Conservation (phyloP, 2,113 vertebrate species). For the Dicentrarchus labrax region DNA sequence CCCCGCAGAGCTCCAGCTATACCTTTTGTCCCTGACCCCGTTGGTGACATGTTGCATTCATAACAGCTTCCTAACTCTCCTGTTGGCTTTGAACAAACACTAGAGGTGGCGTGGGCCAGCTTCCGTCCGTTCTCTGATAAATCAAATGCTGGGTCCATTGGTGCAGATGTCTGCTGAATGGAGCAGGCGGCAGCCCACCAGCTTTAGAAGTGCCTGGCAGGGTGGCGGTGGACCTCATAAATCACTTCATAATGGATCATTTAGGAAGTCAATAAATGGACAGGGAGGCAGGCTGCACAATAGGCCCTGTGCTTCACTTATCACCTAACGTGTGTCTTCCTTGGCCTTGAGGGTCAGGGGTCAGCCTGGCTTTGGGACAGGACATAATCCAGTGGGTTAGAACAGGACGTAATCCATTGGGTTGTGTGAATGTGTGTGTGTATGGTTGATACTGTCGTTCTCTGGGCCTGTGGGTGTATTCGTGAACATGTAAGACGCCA, state of each 20-base stretch:
- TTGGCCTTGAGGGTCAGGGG: slow-evolving; percentile 70
- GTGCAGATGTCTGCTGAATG: slow-evolving; percentile 76
- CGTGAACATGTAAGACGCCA: slow-evolving; percentile 1
- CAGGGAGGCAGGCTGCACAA: slow-evolving; percentile 67
- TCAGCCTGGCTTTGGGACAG: slow-evolving; percentile 65
- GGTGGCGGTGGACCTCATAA: slow-evolving; percentile 72
- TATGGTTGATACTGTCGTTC: background rate
- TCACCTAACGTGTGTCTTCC: slow-evolving; percentile 74
- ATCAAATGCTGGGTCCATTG: slow-evolving; percentile 68
- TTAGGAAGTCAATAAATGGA: slow-evolving; percentile 87
- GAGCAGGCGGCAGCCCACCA: slow-evolving; percentile 41
- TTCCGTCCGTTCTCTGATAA: slow-evolving; percentile 83
- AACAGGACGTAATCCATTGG: slow-evolving; percentile 58
- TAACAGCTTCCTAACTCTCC: slow-evolving; percentile 81
- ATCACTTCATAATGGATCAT: slow-evolving; percentile 86
- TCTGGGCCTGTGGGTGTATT: slow-evolving; percentile 8
- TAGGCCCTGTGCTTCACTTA: slow-evolving; percentile 72
- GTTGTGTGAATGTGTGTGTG: slow-evolving; percentile 16
- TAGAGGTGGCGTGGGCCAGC: slow-evolving; percentile 66
- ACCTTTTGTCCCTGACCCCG: slow-evolving; percentile 77
- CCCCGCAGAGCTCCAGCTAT: slow-evolving; percentile 48
- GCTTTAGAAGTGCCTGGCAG: slow-evolving; percentile 48
- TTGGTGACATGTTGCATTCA: slow-evolving; percentile 74
- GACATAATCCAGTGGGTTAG: slow-evolving; percentile 54
- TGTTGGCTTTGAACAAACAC: slow-evolving; percentile 80